These are phyloP conservation scores for Grammomys dolichurus DNA, from an alignment of 2,113 vertebrate genomes.

Conservation along the genomic window DNA sequence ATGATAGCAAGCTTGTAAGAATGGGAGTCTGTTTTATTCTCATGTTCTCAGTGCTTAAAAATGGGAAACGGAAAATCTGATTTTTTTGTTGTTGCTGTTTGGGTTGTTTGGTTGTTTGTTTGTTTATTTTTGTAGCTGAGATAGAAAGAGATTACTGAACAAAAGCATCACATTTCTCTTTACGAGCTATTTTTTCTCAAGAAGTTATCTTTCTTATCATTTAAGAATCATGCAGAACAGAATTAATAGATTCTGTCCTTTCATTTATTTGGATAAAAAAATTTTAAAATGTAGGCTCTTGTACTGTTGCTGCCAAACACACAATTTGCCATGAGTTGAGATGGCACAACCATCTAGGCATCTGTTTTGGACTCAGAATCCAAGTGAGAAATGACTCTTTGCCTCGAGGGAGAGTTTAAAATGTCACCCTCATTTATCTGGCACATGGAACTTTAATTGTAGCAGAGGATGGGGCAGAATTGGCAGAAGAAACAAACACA, in stretches of 20 bases:
- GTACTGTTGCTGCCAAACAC: neutral
- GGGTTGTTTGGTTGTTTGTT: conserved; percentile 8
- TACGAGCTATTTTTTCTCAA: neutral
- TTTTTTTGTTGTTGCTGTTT: neutral
- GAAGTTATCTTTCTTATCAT: neutral
- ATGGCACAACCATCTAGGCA: conserved; percentile 9
- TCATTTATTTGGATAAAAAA: neutral
- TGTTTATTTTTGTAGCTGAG: neutral
- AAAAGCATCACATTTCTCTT: neutral
- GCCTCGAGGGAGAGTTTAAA: conserved; percentile 23
- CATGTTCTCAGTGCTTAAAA: conserved; percentile 43
- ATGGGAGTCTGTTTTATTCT: conserved; percentile 31
- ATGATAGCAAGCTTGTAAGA: conserved; percentile 57
- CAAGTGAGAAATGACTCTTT: conserved; percentile 40
- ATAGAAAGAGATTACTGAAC: neutral
- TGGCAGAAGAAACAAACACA: neutral
- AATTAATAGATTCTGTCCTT: neutral
- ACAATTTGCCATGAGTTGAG: conserved; percentile 18
- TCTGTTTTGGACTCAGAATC: conserved; percentile 44
- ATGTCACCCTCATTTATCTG: neutral
- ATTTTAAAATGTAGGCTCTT: conserved; percentile 6
- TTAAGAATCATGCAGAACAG: neutral
- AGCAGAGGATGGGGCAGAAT: neutral
- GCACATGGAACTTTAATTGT: neutral
- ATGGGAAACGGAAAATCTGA: neutral